Conservation (phyloP, 1,140 invertebrate genomes). For the Drosophila insularis region DNA sequence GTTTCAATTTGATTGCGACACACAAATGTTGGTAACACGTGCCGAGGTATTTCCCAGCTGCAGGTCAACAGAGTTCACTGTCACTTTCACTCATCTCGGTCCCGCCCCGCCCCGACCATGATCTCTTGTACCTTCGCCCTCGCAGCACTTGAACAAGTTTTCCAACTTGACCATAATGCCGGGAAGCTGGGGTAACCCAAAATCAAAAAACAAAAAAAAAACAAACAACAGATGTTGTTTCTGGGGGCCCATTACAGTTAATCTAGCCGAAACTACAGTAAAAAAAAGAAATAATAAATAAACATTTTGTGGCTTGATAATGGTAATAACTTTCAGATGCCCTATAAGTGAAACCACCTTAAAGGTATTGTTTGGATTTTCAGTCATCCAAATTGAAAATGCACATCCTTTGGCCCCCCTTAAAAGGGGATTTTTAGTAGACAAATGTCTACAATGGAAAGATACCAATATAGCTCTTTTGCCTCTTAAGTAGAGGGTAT, state of each 20-base stretch:
- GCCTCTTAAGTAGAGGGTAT: not conserved
- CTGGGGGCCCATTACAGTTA: not conserved
- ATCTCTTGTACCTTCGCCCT: not conserved
- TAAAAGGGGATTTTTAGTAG: too few species aligned
- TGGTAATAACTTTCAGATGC: not conserved
- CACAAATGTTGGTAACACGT: constrained; percentile 26
- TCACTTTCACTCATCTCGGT: constrained; percentile 63
- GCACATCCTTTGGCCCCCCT: not conserved
- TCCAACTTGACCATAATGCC: not conserved
- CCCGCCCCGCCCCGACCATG: not conserved
- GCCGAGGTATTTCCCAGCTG: constrained; percentile 27
- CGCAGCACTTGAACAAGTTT: not conserved
- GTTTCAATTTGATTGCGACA: not conserved
- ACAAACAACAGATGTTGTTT: not conserved
- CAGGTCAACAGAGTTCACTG: constrained; percentile 77
- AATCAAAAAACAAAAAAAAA: not conserved
- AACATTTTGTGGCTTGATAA: too few species aligned
- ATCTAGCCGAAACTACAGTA: not conserved
- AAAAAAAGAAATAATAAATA: not conserved
- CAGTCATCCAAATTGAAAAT: not conserved
- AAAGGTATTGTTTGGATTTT: not conserved
- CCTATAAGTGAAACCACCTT: not conserved
- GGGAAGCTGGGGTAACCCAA: not conserved
- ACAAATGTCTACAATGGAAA: too few species aligned
- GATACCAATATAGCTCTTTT: not conserved